These are phyloP conservation scores for Macrophya annulata DNA, from an alignment of 2,888 invertebrate genomes.

Conservation along the genomic window DNA sequence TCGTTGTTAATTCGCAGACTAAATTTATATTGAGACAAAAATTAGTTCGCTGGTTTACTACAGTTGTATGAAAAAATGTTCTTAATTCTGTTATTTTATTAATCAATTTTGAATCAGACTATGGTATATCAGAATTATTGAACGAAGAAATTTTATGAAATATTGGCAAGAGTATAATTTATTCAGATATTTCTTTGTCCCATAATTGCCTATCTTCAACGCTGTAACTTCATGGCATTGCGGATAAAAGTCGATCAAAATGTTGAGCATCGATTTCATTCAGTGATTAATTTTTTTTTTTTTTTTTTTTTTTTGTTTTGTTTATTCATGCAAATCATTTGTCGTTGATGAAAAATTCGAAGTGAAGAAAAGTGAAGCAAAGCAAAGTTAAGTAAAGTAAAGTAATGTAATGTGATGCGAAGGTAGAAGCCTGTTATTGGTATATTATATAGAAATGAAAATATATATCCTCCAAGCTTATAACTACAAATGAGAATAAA, in stretches of 20 bases:
- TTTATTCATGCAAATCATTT: conserved; percentile 16
- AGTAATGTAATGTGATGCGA: background rate
- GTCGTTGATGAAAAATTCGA: background rate
- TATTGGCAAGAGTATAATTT: background rate
- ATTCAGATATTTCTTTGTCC: background rate
- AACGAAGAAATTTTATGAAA: background rate
- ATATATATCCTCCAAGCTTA: background rate
- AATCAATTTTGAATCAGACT: background rate
- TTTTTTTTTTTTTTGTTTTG: no score
- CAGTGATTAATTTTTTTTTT: background rate
- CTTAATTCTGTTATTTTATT: background rate
- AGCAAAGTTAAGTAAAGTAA: background rate
- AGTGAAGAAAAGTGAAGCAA: background rate
- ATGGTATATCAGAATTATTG: background rate
- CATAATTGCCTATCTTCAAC: background rate
- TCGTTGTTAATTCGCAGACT: background rate
- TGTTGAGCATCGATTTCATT: background rate
- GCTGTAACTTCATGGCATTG: no score
- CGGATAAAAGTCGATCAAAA: background rate
- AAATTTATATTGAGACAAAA: background rate
- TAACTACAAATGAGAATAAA: conserved; percentile 39
- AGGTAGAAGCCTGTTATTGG: background rate
- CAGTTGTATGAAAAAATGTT: background rate
- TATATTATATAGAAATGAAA: background rate
- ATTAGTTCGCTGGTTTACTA: background rate